Conservation (phyloP, 2,797 vertebrate genomes). For the Philypnodon macrostomus region DNA sequence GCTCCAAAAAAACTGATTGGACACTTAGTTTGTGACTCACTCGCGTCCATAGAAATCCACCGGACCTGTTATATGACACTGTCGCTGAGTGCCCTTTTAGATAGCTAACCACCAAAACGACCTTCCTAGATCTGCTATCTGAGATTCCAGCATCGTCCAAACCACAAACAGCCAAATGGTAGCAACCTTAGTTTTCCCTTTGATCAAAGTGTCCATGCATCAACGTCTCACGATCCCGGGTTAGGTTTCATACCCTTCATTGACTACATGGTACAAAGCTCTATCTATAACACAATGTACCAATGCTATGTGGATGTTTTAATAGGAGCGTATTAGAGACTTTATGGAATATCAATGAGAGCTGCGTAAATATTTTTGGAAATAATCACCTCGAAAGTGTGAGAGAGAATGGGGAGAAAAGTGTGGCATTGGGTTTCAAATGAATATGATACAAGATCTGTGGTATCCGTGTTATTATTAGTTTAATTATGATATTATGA, state of each 20-base stretch:
- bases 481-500: background rate
- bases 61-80: conserved; percentile 54
- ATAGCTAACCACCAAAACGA: conserved; percentile 61
- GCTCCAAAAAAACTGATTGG: conserved; percentile 12
- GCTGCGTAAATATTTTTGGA: conserved; percentile 35
- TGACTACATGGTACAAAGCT: conserved; percentile 33
- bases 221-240: conserved; percentile 43
- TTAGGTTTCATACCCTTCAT: conserved; percentile 64
- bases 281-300: conserved; percentile 23
- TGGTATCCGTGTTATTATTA: background rate
- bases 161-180: conserved; percentile 64
- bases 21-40: conserved; percentile 22
- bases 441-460: background rate
- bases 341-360: conserved; percentile 67
- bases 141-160: conserved; percentile 57
- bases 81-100: conserved; percentile 61
- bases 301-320: conserved; percentile 54
- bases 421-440: background rate
- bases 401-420: background rate
- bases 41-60: conserved; percentile 31
- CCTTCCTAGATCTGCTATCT: conserved; percentile 66
- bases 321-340: conserved; percentile 49
- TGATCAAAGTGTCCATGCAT: conserved; percentile 60
- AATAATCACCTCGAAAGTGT: conserved; percentile 11
- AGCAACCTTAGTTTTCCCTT: conserved; percentile 52